phyloP scores from a whole-genome alignment of 2,888 invertebrate species.

The Apotomis betuletana region DNA sequence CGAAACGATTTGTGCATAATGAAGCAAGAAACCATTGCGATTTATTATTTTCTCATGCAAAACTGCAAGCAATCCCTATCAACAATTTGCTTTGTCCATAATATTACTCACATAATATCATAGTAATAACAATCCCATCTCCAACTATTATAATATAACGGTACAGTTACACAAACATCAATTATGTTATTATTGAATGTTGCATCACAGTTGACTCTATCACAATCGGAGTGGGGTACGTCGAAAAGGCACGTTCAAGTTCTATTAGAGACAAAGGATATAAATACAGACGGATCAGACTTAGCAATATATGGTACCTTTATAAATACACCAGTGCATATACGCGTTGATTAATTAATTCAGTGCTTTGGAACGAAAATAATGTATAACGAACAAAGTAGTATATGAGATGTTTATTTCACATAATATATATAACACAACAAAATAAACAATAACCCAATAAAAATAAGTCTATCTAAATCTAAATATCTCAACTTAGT shows the following conservation, averaged over 20 bases:
- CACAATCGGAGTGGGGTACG: slow-evolving; percentile 21
- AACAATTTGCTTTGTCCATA: too few species aligned
- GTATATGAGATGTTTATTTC: too few species aligned
- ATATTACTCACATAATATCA: neutral
- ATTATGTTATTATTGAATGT: slow-evolving; percentile 36
- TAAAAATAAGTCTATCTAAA: too few species aligned
- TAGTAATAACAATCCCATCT: slow-evolving; percentile 1
- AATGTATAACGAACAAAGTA: too few species aligned
- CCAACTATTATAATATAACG: neutral
- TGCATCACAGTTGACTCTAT: slow-evolving; percentile 26
- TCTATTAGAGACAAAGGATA: slow-evolving; percentile 24
- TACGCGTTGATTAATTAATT: neutral
- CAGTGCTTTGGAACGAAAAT: neutral
- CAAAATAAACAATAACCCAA: too few species aligned
- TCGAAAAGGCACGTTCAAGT: slow-evolving; percentile 31
- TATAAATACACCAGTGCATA: neutral
- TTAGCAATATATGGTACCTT: slow-evolving; percentile 1
- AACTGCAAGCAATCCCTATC: too few species aligned
- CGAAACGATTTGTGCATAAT: too few species aligned
- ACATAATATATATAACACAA: too few species aligned
- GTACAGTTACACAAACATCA: slow-evolving; percentile 23
- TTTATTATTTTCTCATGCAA: too few species aligned
- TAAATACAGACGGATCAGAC: slow-evolving; percentile 12
- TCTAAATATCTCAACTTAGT: too few species aligned
- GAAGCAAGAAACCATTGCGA: too few species aligned